Conservation (phyloP, 2,888 invertebrate species). For the Lasioglossum marginatum region DNA sequence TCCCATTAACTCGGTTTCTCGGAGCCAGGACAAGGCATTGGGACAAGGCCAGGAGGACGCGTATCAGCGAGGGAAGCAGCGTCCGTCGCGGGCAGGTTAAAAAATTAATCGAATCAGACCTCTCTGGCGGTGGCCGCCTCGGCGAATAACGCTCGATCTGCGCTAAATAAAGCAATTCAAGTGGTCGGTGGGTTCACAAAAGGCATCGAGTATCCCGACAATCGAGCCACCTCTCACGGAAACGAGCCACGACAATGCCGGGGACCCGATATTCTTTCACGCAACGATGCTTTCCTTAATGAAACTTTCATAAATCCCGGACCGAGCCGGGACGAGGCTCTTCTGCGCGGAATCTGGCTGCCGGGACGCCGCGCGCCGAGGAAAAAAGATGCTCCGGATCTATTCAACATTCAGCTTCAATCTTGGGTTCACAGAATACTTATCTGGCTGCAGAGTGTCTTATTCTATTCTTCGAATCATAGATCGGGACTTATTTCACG, state of each 20-base stretch:
- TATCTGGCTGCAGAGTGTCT: neutral
- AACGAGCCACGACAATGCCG: constrained; percentile 33
- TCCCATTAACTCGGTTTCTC: neutral
- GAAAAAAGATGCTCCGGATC: constrained; percentile 12
- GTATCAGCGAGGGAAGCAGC: neutral
- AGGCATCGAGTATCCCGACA: neutral
- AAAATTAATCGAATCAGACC: constrained; percentile 15
- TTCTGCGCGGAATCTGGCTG: constrained; percentile 22
- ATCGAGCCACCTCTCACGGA: constrained; percentile 32
- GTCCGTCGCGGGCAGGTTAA: neutral
- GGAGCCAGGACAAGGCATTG: neutral
- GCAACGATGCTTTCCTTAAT: constrained; percentile 37
- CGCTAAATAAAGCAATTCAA: constrained; percentile 28
- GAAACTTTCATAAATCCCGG: constrained; percentile 40
- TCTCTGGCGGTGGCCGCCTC: neutral
- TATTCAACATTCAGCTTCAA: constrained; percentile 15
- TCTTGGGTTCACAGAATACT: neutral
- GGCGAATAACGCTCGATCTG: constrained; percentile 18
- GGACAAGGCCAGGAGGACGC: neutral
- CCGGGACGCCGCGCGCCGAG: constrained; percentile 1
- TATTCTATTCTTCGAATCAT: neutral
- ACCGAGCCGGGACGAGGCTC: neutral
- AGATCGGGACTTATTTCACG: neutral
- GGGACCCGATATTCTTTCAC: constrained; percentile 29
- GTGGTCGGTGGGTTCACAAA: neutral